Evolutionary conservation across 2,797 vertebrate genomes (phyloP).

Genomic region (Remorina albescens): DNA sequence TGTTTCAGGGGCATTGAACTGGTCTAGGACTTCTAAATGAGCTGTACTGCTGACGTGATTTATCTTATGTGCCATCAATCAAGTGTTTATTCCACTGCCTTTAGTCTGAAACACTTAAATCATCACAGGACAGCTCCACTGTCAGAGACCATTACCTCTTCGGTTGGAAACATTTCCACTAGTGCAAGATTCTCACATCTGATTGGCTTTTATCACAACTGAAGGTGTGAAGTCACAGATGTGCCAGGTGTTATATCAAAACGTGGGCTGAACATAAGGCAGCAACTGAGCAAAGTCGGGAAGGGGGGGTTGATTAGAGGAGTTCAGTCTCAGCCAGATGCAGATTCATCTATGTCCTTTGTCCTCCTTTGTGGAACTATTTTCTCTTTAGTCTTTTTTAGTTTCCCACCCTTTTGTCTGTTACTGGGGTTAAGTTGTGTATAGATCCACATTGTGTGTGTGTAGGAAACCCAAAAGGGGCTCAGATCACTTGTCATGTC

Average conservation of each 20-base stretch:
- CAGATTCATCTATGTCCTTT: conserved; percentile 51
- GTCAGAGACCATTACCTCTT: conserved; percentile 34
- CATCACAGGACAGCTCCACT: conserved; percentile 18
- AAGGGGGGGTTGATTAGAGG: neutral
- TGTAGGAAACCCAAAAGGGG: conserved; percentile 29
- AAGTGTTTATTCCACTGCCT: conserved; percentile 49
- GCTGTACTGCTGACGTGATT: conserved; percentile 38
- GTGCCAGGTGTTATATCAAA: conserved; percentile 42
- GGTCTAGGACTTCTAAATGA: conserved; percentile 33
- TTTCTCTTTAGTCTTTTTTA: conserved; percentile 24
- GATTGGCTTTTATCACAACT: conserved; percentile 69
- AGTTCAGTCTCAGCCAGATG: conserved; percentile 28
- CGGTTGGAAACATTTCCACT: conserved; percentile 16
- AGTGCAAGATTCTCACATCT: conserved; percentile 60
- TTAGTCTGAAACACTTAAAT: conserved; percentile 44
- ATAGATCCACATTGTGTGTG: conserved; percentile 10
- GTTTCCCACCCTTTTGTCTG: neutral
- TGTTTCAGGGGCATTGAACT: conserved; percentile 21
- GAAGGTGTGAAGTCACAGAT: conserved; percentile 73
- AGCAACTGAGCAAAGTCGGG: conserved; percentile 41
- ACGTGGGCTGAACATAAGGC: conserved; percentile 26
- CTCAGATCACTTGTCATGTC: conserved; percentile 53
- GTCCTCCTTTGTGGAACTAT: conserved; percentile 26
- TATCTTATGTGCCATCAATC: conserved; percentile 57
- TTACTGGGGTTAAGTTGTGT: conserved; percentile 28